Evolutionary conservation across 2,888 invertebrate genomes (phyloP).

Genomic region (Drosophila koepferae): DNA sequence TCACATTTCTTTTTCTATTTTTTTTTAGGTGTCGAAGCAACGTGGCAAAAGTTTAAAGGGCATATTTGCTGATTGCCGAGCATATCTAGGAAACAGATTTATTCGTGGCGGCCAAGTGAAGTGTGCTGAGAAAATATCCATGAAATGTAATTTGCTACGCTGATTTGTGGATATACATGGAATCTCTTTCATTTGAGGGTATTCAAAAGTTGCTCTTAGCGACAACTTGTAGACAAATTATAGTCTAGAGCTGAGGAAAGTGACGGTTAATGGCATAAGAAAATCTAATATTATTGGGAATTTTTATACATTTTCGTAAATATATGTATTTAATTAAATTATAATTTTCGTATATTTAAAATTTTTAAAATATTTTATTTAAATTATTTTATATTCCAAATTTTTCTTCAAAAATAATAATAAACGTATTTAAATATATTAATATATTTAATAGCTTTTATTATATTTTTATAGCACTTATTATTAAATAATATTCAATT

Average conservation of each 20-base stretch:
- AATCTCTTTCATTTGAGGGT: not conserved
- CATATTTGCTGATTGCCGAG: slow-evolving; percentile 28
- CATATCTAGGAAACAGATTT: slow-evolving; percentile 36
- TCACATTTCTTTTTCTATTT: not conserved
- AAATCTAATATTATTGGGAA: too few species aligned
- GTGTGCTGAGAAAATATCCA: not conserved
- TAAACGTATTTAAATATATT: too few species aligned
- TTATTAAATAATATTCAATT: too few species aligned
- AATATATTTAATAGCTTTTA: too few species aligned
- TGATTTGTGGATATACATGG: too few species aligned
- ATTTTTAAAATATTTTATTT: too few species aligned
- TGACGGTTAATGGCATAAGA: not conserved
- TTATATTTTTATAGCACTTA: too few species aligned
- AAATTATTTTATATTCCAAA: too few species aligned
- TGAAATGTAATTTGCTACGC: slow-evolving; percentile 3
- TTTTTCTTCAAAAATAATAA: too few species aligned
- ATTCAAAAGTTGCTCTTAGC: slow-evolving; percentile 10
- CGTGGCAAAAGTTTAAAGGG: slow-evolving; percentile 49
- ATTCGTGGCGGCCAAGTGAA: slow-evolving; percentile 5
- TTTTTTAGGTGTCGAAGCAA: slow-evolving; percentile 41
- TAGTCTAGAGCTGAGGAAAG: slow-evolving; percentile 37
- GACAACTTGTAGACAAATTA: slow-evolving; percentile 54
- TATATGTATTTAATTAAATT: too few species aligned
- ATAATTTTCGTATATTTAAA: too few species aligned
- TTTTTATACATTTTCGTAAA: too few species aligned